These are phyloP conservation scores for Platyrinchus mystaceus DNA, from an alignment of 2,797 vertebrate species.

Conservation along the genomic window DNA sequence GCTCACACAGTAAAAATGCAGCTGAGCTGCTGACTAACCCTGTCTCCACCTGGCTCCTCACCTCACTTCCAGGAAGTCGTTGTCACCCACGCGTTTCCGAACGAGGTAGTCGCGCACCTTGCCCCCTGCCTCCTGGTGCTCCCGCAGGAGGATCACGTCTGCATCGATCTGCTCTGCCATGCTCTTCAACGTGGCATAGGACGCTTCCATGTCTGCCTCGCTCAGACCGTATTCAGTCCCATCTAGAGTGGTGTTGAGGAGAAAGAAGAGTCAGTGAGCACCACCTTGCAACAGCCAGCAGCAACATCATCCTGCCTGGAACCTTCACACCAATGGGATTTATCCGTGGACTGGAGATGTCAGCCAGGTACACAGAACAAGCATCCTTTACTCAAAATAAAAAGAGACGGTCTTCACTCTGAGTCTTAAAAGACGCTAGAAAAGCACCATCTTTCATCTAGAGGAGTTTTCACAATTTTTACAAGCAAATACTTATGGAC, in stretches of 20 bases:
- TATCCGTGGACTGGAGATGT: rapidly evolving
- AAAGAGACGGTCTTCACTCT: background rate
- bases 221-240: slow-evolving; percentile 94
- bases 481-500: background rate
- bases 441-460: background rate
- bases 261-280: background rate
- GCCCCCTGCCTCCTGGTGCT: slow-evolving; percentile 89
- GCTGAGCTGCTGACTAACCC: background rate
- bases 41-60: slow-evolving; percentile 72
- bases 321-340: rapidly evolving
- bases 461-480: background rate
- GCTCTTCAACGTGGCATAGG: slow-evolving; percentile 91
- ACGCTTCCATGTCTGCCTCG: slow-evolving; percentile 94
- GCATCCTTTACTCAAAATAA: background rate
- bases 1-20: background rate
- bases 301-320: background rate
- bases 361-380: background rate
- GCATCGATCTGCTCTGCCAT: slow-evolving; percentile 94
- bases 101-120: slow-evolving; percentile 93
- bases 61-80: slow-evolving; percentile 99
- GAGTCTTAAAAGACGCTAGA: background rate
- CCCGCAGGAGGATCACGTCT: slow-evolving; percentile 90
- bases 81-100: slow-evolving; percentile 92
- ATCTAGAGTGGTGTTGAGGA: slow-evolving; percentile 73
- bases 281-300: background rate